Evolutionary conservation across 2,888 invertebrate species (phyloP), one percentile per base, ranked within the genome.

Genomic region (Acrocyrtus sp.): DNA sequence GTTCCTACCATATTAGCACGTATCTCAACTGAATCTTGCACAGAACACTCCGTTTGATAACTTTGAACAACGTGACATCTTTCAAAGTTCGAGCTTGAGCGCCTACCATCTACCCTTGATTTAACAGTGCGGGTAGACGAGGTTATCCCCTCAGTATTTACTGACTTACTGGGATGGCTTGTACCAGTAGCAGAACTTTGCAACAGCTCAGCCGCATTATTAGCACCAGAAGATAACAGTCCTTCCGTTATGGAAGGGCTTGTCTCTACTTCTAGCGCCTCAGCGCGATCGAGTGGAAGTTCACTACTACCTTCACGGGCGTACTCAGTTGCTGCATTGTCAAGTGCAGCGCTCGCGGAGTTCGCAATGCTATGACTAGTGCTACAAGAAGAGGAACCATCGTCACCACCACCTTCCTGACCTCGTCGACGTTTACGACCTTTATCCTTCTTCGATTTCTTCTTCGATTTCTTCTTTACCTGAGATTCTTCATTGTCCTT

Each of bases 401-500:
- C 34, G 22, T 21, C 22, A 22, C 34, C 12, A 6, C 15, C 50
- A 10, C n/a, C 45, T 12, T 54, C 47, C 10, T 45, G 27, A 15
- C 22, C 51, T 57, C 34, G 17, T 21, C 48, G 34, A 21, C 41
- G 24, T n/a, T n/a, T n/a, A n/a, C n/a, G n/a, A n/a, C n/a, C n/a
- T n/a, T 50, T 68, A 39, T 69, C 66, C 45, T 61, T 61, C 47
- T 57, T 69, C 39, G 22, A n/a, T 41, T 61, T 69, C 48, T 70
- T 70, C 56, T 60, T 70, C 27, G 57, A 34, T 2, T 29, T 17
- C 17, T 62, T 67, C 17, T 34, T 62, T 0, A 41, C 1, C 10
- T 53, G 19, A n/a, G n/a, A n/a, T 21, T 58, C 63, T 12, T 21
- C 22, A 39, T 3, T 10, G 19, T 54, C 53, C 0, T 54, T 60